Evolutionary conservation across 2,113 vertebrate genomes (phyloP).

Genomic region (Strix aluco): DNA sequence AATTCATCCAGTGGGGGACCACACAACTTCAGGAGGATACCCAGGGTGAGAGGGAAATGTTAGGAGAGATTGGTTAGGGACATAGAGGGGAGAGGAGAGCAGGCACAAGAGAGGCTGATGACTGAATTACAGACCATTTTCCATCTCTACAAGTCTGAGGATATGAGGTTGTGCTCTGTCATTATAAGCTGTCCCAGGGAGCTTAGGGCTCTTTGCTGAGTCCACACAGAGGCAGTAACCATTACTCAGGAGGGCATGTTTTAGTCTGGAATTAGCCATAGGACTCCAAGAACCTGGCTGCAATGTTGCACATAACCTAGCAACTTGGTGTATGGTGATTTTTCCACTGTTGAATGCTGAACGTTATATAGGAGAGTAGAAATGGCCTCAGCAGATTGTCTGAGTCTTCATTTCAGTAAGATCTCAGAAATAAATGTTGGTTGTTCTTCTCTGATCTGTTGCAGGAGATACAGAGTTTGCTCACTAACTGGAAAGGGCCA

Average conservation of each 20-base stretch:
- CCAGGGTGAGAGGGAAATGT: neutral
- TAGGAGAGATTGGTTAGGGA: neutral
- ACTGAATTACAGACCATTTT: neutral
- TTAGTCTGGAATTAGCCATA: neutral
- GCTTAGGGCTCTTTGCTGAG: neutral
- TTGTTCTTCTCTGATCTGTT: constrained; percentile 12
- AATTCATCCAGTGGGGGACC: neutral
- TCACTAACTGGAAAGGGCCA: constrained; percentile 97
- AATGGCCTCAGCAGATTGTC: neutral
- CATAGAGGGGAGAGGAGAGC: neutral
- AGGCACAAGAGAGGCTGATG: neutral
- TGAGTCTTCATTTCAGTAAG: neutral
- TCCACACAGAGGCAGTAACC: neutral
- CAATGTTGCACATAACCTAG: neutral
- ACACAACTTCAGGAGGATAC: neutral
- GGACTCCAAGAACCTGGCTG: neutral
- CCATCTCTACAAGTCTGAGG: fast-evolving
- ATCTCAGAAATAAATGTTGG: neutral
- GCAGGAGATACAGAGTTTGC: constrained; percentile 96
- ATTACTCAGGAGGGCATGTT: neutral
- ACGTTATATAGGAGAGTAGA: neutral
- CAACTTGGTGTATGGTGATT: neutral
- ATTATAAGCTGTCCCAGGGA: neutral
- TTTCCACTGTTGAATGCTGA: neutral
- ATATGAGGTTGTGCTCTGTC: neutral